Evolutionary conservation across 2,888 invertebrate species (phyloP).

Genomic region (Cheilosia soror): DNA sequence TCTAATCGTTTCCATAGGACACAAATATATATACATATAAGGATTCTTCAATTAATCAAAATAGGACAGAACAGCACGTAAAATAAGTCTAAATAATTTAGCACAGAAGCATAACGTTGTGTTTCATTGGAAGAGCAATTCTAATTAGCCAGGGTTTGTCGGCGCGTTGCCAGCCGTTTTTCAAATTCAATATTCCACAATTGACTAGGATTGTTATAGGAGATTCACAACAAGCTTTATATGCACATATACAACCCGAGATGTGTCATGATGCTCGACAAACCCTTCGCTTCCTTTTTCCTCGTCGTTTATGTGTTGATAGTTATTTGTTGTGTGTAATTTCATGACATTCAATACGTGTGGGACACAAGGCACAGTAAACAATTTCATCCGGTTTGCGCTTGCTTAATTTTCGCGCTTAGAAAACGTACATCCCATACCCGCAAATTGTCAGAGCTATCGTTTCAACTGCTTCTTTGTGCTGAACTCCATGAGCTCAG

Average conservation of each 20-base stretch:
- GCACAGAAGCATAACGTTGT: no score
- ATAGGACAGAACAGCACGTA: no score
- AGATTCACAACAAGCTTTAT: no score
- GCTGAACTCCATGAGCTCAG: constrained; percentile 5
- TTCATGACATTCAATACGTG: constrained; percentile 74
- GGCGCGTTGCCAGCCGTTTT: background rate
- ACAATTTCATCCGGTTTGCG: constrained; percentile 70
- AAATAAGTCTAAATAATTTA: no score
- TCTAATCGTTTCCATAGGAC: no score
- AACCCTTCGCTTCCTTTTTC: constrained; percentile 50
- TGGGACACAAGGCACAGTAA: constrained; percentile 66
- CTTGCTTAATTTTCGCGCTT: constrained; percentile 64
- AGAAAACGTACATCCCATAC: constrained; percentile 39
- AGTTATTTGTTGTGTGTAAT: constrained; percentile 53
- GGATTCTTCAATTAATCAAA: no score
- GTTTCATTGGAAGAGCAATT: no score
- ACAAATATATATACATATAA: no score
- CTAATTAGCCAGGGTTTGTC: no score
- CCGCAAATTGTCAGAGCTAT: constrained; percentile 14
- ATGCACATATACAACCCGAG: no score
- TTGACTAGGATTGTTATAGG: no score
- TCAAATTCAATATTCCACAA: background rate
- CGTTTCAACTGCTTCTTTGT: constrained; percentile 28
- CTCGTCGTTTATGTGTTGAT: constrained; percentile 16
- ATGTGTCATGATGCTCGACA: background rate